A percentile compares a stretch with the other conserved stretches of the same genome.
Evolutionary conservation across 2,797 vertebrate genomes (phyloP).

Genomic region (Phaenicophaeus curvirostris): DNA sequence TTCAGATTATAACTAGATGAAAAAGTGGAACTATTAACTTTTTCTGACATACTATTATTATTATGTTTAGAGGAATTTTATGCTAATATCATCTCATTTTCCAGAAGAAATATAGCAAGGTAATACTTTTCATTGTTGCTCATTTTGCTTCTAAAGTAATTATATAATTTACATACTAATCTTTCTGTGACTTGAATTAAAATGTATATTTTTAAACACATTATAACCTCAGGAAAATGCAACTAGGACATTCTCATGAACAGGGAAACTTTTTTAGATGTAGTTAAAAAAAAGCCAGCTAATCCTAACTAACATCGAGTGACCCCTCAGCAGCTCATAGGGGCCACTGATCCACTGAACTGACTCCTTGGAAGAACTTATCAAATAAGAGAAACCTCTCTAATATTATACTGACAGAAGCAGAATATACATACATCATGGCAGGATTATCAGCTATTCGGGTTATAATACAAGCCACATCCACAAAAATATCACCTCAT

Average conservation of each 20-base stretch:
- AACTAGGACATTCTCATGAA: neutral
- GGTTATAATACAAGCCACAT: neutral
- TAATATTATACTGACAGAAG: neutral
- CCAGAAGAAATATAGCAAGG: neutral
- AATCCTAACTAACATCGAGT: neutral
- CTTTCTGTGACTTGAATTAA: constrained; percentile 44
- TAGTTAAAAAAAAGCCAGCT: neutral
- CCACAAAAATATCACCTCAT: neutral
- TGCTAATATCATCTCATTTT: constrained; percentile 15
- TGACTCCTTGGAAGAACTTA: neutral
- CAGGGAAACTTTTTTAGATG: neutral
- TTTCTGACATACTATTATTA: constrained; percentile 1
- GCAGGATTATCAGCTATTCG: neutral
- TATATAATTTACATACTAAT: constrained; percentile 28
- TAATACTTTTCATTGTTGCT: constrained; percentile 27
- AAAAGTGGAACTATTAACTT: constrained; percentile 21
- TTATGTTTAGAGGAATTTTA: constrained; percentile 11
- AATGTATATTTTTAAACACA: neutral
- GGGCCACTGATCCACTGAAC: neutral
- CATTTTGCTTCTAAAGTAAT: constrained; percentile 25
- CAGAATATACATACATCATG: neutral
- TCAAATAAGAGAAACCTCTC: neutral
- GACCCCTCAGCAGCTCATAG: neutral
- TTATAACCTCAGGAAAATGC: neutral
- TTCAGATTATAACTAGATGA: neutral